Percentiles rank a stretch among this genome's conserved stretches.
These are phyloP conservation scores for Xestia rhomboidea DNA, from an alignment of 2,888 invertebrate species.

Conservation along the genomic window DNA sequence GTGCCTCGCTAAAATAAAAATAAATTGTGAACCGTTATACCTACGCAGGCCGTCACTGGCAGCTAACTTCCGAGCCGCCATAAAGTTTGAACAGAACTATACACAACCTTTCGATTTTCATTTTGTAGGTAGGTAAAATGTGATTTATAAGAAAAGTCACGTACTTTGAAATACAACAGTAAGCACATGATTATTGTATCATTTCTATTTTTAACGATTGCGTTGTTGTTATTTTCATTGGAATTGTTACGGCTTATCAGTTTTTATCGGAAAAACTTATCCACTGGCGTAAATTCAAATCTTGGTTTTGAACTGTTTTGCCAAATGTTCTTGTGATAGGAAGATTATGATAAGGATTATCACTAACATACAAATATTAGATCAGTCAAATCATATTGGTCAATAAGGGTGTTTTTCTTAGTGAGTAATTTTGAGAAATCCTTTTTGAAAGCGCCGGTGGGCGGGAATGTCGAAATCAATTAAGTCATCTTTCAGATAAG, in stretches of 20 bases:
- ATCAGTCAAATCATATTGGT: neutral
- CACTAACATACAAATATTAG: neutral
- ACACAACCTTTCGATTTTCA: neutral
- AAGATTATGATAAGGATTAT: conserved; percentile 18
- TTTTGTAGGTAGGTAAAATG: neutral
- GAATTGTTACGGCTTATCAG: conserved; percentile 41
- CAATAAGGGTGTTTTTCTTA: neutral
- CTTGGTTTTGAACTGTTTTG: conserved; percentile 9
- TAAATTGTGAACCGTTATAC: too few relatives aligned
- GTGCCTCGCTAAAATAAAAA: neutral
- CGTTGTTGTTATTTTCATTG: conserved; percentile 52
- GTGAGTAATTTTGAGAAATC: conserved; percentile 9
- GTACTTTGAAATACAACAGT: conserved; percentile 19
- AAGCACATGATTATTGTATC: conserved; percentile 44
- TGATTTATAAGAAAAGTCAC: conserved; percentile 4
- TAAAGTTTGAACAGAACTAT: neutral
- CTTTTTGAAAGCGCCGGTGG: neutral
- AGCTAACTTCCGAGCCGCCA: neutral
- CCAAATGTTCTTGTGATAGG: conserved; percentile 3
- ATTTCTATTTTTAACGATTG: conserved; percentile 66
- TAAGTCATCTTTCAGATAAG: neutral
- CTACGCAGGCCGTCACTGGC: too few relatives aligned
- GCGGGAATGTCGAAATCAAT: neutral
- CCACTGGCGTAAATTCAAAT: conserved; percentile 39
- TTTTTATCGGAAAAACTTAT: conserved; percentile 44